These are phyloP conservation scores for Cyclophora punctaria DNA, from an alignment of 2,888 invertebrate genomes.

Conservation along the genomic window DNA sequence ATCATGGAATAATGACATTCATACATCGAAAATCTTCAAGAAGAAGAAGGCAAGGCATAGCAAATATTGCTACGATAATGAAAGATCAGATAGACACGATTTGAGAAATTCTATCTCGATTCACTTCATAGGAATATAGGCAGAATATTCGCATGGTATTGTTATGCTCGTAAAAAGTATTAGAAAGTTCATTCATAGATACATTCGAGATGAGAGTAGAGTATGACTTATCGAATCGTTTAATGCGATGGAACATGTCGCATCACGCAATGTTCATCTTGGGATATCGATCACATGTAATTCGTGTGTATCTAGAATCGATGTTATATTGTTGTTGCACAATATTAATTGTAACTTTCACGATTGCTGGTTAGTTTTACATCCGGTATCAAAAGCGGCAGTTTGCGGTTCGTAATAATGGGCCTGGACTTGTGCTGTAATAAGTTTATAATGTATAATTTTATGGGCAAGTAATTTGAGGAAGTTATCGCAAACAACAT, in stretches of 20 bases:
- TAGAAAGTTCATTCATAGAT: constrained; percentile 48
- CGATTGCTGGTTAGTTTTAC: constrained; percentile 21
- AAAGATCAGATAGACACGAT: too few species aligned
- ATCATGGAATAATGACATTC: too few species aligned
- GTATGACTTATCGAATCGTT: constrained; percentile 14
- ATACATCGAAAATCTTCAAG: too few species aligned
- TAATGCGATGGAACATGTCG: constrained; percentile 16
- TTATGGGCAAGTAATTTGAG: constrained; percentile 4
- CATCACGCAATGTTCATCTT: constrained; percentile 35
- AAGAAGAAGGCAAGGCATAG: too few species aligned
- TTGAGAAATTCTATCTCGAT: too few species aligned
- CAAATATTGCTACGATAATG: too few species aligned
- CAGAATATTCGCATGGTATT: constrained; percentile 18
- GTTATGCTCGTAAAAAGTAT: constrained; percentile 30
- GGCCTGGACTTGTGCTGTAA: constrained; percentile 2
- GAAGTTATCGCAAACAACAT: background rate
- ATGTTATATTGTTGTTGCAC: constrained; percentile 26
- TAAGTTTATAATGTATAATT: constrained; percentile 8
- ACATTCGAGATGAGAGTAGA: constrained; percentile 31
- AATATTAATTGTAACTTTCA: constrained; percentile 35
- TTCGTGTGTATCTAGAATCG: constrained; percentile 24
- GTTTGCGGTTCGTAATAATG: constrained; percentile 17
- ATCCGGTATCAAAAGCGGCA: constrained; percentile 20
- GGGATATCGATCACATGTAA: constrained; percentile 33
- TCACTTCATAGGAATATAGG: too few species aligned